Percentiles rank a stretch among this genome's conserved stretches.
Conservation (phyloP, 2,888 invertebrate species). For the Nomada ruficornis region DNA sequence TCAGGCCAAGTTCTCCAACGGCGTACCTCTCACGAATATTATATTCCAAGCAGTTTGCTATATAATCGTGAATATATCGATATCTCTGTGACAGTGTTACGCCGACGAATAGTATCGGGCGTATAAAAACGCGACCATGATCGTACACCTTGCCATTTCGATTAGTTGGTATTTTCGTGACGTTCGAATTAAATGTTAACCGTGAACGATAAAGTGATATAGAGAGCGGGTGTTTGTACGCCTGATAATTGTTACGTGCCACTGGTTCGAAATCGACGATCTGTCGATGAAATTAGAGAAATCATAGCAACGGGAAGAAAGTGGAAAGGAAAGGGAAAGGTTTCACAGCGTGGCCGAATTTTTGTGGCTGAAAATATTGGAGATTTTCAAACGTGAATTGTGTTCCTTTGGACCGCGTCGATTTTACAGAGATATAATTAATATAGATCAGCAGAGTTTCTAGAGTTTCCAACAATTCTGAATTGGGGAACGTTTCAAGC, state of each 20-base stretch:
- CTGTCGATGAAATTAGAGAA: conserved; percentile 3
- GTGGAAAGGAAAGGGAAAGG: not conserved
- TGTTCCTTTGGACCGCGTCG: no score
- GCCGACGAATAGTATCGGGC: not conserved
- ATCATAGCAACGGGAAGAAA: conserved; percentile 34
- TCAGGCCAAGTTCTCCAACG: conserved; percentile 5
- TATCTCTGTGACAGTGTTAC: conserved; percentile 17
- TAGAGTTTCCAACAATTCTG: no score
- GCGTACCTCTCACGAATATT: conserved; percentile 17
- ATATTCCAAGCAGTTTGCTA: not conserved
- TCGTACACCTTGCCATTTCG: not conserved
- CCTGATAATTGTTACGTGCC: conserved; percentile 31
- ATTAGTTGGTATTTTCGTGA: not conserved
- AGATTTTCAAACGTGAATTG: no score
- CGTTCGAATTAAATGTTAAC: not conserved
- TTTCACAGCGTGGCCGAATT: not conserved
- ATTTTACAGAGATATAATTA: no score
- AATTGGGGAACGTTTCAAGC: no score
- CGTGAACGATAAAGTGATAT: conserved; percentile 9
- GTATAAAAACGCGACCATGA: conserved; percentile 3
- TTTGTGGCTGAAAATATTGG: not conserved
- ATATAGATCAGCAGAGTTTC: no score
- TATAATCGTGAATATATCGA: conserved; percentile 3
- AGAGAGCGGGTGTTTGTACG: not conserved
- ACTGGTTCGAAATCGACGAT: conserved; percentile 4